Conservation (phyloP, 92 coral and sea anemone species). For the Phenganax marumi region DNA sequence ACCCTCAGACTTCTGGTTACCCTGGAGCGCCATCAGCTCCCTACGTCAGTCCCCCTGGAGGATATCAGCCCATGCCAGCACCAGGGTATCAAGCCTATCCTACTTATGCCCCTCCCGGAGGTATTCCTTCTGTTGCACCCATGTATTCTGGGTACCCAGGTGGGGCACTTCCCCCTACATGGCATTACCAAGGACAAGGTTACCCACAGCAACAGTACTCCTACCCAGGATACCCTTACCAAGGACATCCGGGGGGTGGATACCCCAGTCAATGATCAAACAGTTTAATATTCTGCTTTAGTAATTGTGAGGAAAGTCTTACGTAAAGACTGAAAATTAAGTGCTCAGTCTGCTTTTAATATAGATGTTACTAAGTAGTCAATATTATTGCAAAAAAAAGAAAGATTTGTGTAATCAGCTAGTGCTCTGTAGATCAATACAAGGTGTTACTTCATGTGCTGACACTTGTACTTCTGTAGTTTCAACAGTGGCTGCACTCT, state of each 20-base stretch:
- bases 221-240: slow-evolving; percentile 37
- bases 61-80: slow-evolving; percentile 85
- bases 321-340: too few relatives aligned
- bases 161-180: slow-evolving; percentile 64
- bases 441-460: too few relatives aligned
- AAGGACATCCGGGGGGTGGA: neutral
- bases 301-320: too few relatives aligned
- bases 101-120: slow-evolving; percentile 84
- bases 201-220: slow-evolving; percentile 56
- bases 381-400: too few relatives aligned
- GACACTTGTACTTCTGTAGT: too few relatives aligned
- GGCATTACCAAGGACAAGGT: slow-evolving; percentile 69
- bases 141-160: slow-evolving; percentile 62
- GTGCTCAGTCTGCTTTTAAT: too few relatives aligned
- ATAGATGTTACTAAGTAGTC: too few relatives aligned
- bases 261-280: neutral
- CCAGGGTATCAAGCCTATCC: slow-evolving; percentile 83
- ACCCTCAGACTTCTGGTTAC: slow-evolving; percentile 56
- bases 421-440: too few relatives aligned
- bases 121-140: slow-evolving; percentile 53
- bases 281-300: too few relatives aligned
- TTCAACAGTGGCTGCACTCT: too few relatives aligned
- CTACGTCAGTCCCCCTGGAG: slow-evolving; percentile 43
- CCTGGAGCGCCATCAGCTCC: slow-evolving; percentile 56
- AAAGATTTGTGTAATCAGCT: too few relatives aligned